Percentiles rank a stretch among this genome's conserved stretches.
Evolutionary conservation across 1,140 invertebrate species (phyloP).

Genomic region (Xylocopa sonorina): DNA sequence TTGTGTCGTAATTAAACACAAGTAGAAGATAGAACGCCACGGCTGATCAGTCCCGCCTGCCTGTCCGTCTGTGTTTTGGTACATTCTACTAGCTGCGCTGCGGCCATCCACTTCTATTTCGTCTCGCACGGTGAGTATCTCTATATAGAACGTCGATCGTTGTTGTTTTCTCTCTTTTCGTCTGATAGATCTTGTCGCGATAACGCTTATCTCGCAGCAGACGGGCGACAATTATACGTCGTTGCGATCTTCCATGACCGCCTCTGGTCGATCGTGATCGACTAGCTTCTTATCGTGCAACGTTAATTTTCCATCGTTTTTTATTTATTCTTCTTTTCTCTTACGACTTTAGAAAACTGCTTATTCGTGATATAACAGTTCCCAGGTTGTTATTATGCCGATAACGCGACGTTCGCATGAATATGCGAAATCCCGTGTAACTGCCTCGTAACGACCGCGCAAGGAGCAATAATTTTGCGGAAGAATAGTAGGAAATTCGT

Average conservation of each 20-base stretch:
- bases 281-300: neutral
- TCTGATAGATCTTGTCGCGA: neutral
- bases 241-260: neutral
- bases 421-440: neutral
- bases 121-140: too few relatives aligned
- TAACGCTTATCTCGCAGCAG: slow-evolving; percentile 19
- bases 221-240: neutral
- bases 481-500: neutral
- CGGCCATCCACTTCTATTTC: too few relatives aligned
- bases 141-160: too few relatives aligned
- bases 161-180: neutral
- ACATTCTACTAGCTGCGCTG: too few relatives aligned
- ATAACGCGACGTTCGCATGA: neutral
- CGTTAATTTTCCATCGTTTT: neutral
- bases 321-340: neutral
- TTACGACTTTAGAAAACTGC: neutral
- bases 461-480: neutral
- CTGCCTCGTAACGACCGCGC: too few relatives aligned
- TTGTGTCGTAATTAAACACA: slow-evolving; percentile 41
- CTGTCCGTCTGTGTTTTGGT: too few relatives aligned
- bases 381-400: neutral
- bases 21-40: too few relatives aligned
- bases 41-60: too few relatives aligned
- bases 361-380: slow-evolving; percentile 1
- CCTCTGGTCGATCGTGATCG: neutral